Conservation (phyloP, 2,113 vertebrate species). For the Australoheros scitulus region DNA sequence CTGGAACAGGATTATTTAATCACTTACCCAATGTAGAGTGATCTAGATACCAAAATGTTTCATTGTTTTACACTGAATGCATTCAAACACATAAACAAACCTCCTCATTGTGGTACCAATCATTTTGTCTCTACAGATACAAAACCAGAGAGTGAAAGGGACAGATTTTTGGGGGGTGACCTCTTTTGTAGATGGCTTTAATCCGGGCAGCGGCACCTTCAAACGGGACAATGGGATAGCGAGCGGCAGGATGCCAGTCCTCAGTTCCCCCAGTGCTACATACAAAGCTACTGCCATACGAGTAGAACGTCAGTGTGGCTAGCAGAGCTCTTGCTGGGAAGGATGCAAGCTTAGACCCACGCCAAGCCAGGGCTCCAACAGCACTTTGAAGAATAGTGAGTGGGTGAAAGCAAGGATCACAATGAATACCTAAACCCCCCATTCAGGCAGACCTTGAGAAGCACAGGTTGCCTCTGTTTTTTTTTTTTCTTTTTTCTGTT, state of each 20-base stretch:
- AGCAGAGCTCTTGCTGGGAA: slow-evolving; percentile 62
- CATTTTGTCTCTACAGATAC: slow-evolving; percentile 3
- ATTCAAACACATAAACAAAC: not conserved
- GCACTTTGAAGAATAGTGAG: slow-evolving; percentile 60
- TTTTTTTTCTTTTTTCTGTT: slow-evolving; percentile 59
- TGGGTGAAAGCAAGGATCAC: slow-evolving; percentile 63
- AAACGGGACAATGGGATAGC: slow-evolving; percentile 67
- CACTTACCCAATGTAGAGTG: not conserved
- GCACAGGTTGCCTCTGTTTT: slow-evolving; percentile 67
- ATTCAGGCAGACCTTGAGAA: slow-evolving; percentile 73
- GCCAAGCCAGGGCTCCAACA: slow-evolving; percentile 66
- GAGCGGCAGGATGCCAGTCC: slow-evolving; percentile 72
- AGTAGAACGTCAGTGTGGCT: slow-evolving; percentile 77
- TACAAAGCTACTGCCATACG: slow-evolving; percentile 74
- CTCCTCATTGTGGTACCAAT: not conserved
- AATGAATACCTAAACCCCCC: slow-evolving; percentile 79
- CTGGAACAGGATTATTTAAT: not conserved
- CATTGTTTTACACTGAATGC: slow-evolving; percentile 5
- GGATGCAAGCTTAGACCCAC: slow-evolving; percentile 69
- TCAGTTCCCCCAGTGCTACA: slow-evolving; percentile 61
- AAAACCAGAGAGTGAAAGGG: slow-evolving; percentile 16
- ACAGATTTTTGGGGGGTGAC: slow-evolving; percentile 64
- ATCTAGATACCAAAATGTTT: not conserved
- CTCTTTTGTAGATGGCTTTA: slow-evolving; percentile 66
- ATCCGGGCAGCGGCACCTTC: slow-evolving; percentile 70